These are phyloP conservation scores for Zonotrichia leucophrys DNA, from an alignment of 2,113 vertebrate species.

Conservation along the genomic window DNA sequence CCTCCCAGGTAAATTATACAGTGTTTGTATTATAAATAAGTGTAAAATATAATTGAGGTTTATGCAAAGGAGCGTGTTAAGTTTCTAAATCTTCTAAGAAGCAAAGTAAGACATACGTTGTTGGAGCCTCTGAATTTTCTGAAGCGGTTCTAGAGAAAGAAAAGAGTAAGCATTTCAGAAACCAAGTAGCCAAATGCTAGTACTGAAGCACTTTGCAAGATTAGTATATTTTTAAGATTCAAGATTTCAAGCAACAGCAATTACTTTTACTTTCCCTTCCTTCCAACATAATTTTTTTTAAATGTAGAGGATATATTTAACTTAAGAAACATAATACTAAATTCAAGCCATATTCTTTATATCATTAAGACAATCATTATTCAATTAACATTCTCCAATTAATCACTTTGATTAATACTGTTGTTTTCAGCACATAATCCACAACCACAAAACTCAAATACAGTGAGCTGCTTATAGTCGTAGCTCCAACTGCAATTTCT, in stretches of 20 bases:
- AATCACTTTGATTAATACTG: neutral
- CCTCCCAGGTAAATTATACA: neutral
- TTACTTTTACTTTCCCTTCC: neutral
- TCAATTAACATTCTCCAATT: neutral
- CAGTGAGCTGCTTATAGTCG: neutral
- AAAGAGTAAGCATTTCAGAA: neutral
- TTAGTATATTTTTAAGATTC: neutral
- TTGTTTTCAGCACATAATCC: neutral
- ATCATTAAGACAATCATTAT: neutral
- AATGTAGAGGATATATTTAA: neutral
- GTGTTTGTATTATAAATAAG: neutral
- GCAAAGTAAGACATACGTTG: neutral
- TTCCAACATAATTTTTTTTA: neutral
- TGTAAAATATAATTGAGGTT: neutral
- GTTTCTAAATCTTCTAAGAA: neutral
- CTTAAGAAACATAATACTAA: neutral
- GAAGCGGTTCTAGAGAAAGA: constrained; percentile 22
- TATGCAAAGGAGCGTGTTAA: neutral
- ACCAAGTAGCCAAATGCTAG: neutral
- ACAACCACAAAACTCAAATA: neutral
- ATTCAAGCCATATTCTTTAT: neutral
- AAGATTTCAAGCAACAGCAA: neutral
- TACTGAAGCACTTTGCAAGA: neutral
- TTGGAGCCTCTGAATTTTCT: constrained; percentile 11
- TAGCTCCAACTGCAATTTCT: neutral